Evolutionary conservation across 2,888 invertebrate genomes (phyloP), one percentile per base, ranked within the genome.

Genomic region (Polyommatus icarus): DNA sequence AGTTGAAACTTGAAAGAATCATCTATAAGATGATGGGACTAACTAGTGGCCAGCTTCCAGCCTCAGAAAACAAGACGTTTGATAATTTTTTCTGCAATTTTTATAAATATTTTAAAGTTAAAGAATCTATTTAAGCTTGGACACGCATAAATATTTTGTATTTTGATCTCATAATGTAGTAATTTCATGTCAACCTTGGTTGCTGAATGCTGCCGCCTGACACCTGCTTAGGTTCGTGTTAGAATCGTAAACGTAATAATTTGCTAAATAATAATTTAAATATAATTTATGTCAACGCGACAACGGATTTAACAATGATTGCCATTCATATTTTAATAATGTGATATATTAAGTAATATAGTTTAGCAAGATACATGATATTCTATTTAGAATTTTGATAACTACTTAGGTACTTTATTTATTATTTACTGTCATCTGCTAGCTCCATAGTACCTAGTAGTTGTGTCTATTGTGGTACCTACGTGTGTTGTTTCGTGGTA

Each of bases 181-280:
- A 80, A 78, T 80, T 57, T 57, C 57, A 59, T 59, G 3, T n/a
- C 59, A 59, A 59, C 20, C 59, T 59, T 59, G 2, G 20, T 59
- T 8, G 59, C 32, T 32, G 32, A 32, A 32, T 32, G 32, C 8
- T 59, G 57, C n/a, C 20, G 20, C 59, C 8, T 59, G 57, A 8
- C 20, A 59, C 59, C 59, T 59, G 59, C 20, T 20, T 59, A 20
- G 20, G 20, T 20, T 20, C 59, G 59, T 59, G 59, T 20, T 59
- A 20, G n/a, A 20, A 59, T 6, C 20, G n/a, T 57, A 57, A 57
- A 57, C 57, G 18, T n/a, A 57, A n/a, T 57, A 6, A 59, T 59
- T 59, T 59, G 59, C 59, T 59, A 20, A 46, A 10, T 12, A 10
- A 2, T 57, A 57, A 20, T 57, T 57, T 57, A 57, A 57, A 57